Percentiles rank a stretch among this genome's conserved stretches.
Evolutionary conservation across 1,140 invertebrate genomes (phyloP).

Genomic region (Drosophila novamexicana): DNA sequence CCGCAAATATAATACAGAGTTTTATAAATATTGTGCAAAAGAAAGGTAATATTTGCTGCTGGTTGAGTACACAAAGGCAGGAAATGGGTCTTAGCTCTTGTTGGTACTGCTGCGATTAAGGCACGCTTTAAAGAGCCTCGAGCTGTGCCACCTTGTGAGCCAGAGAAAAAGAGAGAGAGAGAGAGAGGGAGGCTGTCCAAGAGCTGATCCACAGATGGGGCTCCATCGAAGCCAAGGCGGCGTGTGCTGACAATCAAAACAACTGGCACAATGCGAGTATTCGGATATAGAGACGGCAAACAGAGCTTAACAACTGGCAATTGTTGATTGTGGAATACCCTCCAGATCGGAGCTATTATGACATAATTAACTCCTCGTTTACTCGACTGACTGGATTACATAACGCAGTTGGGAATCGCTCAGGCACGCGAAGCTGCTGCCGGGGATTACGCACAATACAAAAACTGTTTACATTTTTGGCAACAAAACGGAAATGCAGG

Average conservation of each 20-base stretch:
- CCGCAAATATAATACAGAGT: neutral
- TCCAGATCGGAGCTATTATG: slow-evolving; percentile 62
- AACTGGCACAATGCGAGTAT: slow-evolving; percentile 24
- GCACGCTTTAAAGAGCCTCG: slow-evolving; percentile 21
- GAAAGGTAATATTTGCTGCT: neutral
- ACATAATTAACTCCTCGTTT: slow-evolving; percentile 80
- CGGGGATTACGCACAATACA: slow-evolving; percentile 71
- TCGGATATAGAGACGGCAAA: slow-evolving; percentile 16
- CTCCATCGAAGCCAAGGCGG: slow-evolving; percentile 26
- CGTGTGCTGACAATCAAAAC: slow-evolving; percentile 45
- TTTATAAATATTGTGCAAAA: slow-evolving; percentile 1
- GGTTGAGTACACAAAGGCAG: neutral
- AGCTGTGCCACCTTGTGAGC: neutral
- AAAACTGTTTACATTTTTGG: slow-evolving; percentile 77
- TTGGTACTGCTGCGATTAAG: slow-evolving; percentile 5
- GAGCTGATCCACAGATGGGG: slow-evolving; percentile 28
- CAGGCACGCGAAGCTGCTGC: slow-evolving; percentile 19
- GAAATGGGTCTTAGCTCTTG: slow-evolving; percentile 1
- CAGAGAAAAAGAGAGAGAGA: too few species aligned
- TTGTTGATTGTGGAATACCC: slow-evolving; percentile 29
- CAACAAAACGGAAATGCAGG: slow-evolving; percentile 75
- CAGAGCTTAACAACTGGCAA: slow-evolving; percentile 46
- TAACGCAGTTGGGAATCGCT: slow-evolving; percentile 50
- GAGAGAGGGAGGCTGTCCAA: neutral
- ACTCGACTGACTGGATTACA: slow-evolving; percentile 60